Evolutionary conservation across 2,797 vertebrate genomes (phyloP).

Genomic region (Ptychadena robeensis): DNA sequence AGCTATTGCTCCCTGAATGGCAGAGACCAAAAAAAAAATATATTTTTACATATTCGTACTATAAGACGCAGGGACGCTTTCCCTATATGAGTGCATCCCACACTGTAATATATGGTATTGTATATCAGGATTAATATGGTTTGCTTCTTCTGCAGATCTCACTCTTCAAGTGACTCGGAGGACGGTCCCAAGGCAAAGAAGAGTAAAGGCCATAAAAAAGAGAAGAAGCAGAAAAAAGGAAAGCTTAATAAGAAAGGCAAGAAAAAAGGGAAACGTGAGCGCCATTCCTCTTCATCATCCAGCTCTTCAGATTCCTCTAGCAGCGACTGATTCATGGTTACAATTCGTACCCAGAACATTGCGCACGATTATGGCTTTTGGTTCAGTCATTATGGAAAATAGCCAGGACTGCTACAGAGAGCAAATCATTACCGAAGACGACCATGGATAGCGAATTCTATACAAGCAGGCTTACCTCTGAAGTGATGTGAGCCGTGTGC

Average conservation of each 20-base stretch:
- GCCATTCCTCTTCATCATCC: slow-evolving; percentile 68
- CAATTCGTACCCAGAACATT: too few relatives aligned
- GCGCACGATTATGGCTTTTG: background rate
- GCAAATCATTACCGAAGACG: background rate
- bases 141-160: slow-evolving; percentile 72
- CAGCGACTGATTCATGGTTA: slow-evolving; percentile 70
- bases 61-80: too few relatives aligned
- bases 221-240: slow-evolving; percentile 78
- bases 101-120: too few relatives aligned
- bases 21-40: too few relatives aligned
- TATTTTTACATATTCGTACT: too few relatives aligned
- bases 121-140: too few relatives aligned
- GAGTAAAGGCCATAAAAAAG: slow-evolving; percentile 79
- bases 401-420: background rate
- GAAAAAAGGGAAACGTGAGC: slow-evolving; percentile 77
- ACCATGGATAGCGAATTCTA: background rate
- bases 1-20: too few relatives aligned
- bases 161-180: slow-evolving; percentile 77
- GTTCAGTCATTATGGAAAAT: slow-evolving; percentile 1
- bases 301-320: slow-evolving; percentile 73
- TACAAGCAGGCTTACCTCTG: background rate
- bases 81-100: too few relatives aligned
- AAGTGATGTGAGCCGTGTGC: background rate
- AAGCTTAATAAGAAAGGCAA: slow-evolving; percentile 81
- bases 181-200: slow-evolving; percentile 80